Evolutionary conservation across 2,797 vertebrate genomes (phyloP).

Genomic region (Macropus fuliginosus): DNA sequence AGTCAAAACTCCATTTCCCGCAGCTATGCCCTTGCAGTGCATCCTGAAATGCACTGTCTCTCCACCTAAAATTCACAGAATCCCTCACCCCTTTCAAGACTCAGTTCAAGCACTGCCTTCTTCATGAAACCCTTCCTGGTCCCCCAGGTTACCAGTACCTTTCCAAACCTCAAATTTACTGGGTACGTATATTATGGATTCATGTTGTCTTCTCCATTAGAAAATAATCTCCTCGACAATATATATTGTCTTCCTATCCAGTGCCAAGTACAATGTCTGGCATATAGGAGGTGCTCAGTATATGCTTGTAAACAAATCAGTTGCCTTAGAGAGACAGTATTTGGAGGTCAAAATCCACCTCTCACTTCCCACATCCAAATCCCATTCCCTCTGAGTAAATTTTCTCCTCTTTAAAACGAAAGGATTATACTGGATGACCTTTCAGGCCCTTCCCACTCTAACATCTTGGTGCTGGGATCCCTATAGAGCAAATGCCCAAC

Average conservation of each 20-base stretch:
- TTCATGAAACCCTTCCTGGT: not conserved
- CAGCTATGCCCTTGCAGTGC: not conserved
- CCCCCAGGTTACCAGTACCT: not conserved
- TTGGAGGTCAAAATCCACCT: not conserved
- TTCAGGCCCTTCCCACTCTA: not conserved
- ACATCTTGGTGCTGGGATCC: not conserved
- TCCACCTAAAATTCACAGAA: not conserved
- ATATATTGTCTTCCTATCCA: not conserved
- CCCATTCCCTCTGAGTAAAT: not conserved
- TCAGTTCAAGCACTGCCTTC: not conserved
- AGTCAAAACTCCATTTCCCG: not conserved
- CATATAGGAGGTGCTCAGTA: no score
- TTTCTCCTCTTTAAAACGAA: not conserved
- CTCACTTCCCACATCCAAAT: not conserved
- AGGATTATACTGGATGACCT: not conserved
- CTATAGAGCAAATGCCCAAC: not conserved
- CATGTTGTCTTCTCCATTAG: not conserved
- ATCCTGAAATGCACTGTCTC: not conserved
- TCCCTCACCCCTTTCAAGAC: not conserved
- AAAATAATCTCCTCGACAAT: not conserved
- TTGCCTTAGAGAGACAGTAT: rapidly evolving
- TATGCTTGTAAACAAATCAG: not conserved
- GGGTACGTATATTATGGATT: not conserved
- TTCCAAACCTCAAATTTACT: not conserved
- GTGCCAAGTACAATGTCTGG: not conserved